Evolutionary conservation across 2,797 vertebrate species (phyloP).

Genomic region (Chloroceryle amazona): DNA sequence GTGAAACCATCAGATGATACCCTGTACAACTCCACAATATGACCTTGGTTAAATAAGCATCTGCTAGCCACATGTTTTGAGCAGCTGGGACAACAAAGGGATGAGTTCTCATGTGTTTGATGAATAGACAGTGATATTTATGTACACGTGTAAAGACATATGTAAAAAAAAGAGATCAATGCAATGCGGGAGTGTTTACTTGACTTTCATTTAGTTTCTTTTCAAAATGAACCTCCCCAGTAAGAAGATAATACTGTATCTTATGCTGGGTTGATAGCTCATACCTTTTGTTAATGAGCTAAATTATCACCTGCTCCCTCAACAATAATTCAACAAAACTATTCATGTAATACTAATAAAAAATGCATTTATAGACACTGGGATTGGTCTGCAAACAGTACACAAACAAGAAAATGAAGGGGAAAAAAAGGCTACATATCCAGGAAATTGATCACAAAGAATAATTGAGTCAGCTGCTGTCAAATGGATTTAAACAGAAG

Average conservation of each 20-base stretch:
- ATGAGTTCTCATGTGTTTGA: not conserved
- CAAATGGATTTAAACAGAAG: conserved; percentile 5
- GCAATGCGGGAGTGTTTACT: not conserved
- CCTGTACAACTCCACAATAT: not conserved
- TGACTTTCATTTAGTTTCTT: not conserved
- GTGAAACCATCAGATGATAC: not conserved
- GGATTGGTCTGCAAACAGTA: not conserved
- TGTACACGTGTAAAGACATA: not conserved
- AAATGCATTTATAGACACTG: not conserved
- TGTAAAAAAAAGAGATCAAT: not conserved
- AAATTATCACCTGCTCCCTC: not conserved
- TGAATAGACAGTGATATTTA: not conserved
- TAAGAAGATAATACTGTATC: not conserved
- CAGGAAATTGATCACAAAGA: not conserved
- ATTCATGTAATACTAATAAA: not conserved
- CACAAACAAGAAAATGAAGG: not conserved
- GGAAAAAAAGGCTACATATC: not conserved
- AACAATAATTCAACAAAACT: not conserved
- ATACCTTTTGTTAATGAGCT: not conserved
- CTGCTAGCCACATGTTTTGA: not conserved
- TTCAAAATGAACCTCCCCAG: not conserved
- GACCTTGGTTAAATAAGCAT: not conserved
- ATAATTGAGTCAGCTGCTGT: not conserved
- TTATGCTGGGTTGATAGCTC: not conserved
- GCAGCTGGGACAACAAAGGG: not conserved